phyloP scores from a whole-genome alignment of 2,113 vertebrate species.

The Ursus arctos region DNA sequence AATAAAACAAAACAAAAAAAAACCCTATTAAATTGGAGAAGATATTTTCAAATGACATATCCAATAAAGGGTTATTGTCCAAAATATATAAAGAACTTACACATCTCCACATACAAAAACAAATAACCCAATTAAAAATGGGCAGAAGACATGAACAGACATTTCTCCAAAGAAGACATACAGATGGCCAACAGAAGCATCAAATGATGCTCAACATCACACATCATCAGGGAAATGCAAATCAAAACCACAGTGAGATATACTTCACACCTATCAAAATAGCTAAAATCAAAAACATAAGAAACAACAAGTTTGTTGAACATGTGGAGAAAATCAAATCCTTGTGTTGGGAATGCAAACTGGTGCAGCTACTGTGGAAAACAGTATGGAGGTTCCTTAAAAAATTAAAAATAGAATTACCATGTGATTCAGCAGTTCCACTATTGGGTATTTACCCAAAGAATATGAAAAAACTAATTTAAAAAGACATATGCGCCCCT shows the following conservation, averaged over 20 bases:
- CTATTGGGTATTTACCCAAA: not conserved
- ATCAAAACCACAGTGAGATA: not conserved
- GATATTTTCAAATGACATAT: not conserved
- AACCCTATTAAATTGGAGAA: not conserved
- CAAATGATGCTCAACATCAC: not conserved
- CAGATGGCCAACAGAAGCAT: not conserved
- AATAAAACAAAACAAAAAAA: not conserved
- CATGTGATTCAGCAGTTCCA: not conserved
- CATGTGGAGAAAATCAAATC: not conserved
- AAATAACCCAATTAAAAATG: not conserved
- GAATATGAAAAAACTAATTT: not conserved
- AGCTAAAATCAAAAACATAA: not conserved
- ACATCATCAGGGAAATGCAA: not conserved
- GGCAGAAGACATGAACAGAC: not conserved
- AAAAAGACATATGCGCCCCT: not conserved
- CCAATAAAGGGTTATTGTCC: not conserved
- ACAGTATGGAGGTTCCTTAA: not conserved
- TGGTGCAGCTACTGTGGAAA: not conserved
- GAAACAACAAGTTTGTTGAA: not conserved
- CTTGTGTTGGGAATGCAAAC: not conserved
- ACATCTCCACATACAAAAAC: not conserved
- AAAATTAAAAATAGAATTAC: not conserved
- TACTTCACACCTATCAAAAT: not conserved
- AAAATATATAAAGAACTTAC: not conserved
- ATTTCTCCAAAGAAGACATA: not conserved